Conservation (phyloP, 1,140 invertebrate species). For the Philotrypesis tridentata region DNA sequence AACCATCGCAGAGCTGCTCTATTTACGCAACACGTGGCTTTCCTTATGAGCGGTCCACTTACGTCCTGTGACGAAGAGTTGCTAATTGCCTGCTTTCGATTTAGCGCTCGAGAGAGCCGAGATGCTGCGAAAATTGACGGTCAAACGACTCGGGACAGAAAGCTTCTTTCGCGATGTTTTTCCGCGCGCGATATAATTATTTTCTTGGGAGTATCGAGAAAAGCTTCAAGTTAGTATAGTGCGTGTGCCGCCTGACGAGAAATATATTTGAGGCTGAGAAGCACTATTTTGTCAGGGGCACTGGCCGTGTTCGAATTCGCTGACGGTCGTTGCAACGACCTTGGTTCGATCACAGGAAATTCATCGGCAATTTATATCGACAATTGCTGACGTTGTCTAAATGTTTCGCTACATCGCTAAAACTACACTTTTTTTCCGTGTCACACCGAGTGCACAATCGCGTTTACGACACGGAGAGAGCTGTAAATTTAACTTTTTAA, state of each 20-base stretch:
- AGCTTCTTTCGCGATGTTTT: background rate
- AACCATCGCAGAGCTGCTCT: background rate
- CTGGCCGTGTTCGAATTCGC: background rate
- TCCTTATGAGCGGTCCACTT: conserved; percentile 30
- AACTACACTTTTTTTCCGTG: background rate
- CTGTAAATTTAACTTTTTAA: too few relatives aligned
- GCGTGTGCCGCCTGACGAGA: too few relatives aligned
- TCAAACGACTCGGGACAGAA: background rate
- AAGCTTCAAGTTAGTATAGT: background rate
- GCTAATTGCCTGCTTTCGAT: conserved; percentile 27
- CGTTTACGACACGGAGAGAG: too few relatives aligned
- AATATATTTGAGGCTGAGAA: too few relatives aligned
- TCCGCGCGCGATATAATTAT: too few relatives aligned
- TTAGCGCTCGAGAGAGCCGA: background rate
- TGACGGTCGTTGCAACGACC: background rate
- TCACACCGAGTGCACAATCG: background rate
- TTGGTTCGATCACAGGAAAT: background rate
- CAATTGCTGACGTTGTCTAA: background rate
- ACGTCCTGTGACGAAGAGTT: background rate
- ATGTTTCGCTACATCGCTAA: background rate
- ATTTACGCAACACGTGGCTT: background rate
- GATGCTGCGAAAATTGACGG: background rate
- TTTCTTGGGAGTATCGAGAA: too few relatives aligned
- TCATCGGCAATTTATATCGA: conserved; percentile 1
- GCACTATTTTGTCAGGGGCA: background rate